phyloP scores from a whole-genome alignment of 2,797 vertebrate species.

The Menidia menidia region DNA sequence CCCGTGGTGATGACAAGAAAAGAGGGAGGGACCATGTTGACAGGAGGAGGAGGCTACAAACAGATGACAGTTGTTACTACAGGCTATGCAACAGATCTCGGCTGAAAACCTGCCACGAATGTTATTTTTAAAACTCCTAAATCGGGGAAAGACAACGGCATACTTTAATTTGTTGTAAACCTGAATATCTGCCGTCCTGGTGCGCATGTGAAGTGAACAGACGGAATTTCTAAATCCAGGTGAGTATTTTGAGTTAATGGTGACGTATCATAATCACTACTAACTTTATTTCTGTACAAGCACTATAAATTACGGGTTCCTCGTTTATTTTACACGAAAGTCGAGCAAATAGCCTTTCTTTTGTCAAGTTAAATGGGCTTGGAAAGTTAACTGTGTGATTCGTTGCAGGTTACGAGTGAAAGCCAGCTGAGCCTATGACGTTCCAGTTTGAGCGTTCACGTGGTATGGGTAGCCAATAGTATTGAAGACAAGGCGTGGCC shows the following conservation, averaged over 20 bases:
- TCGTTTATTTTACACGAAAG: accelerated
- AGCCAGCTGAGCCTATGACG: conserved; percentile 44
- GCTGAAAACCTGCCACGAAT: conserved; percentile 7
- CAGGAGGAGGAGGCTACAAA: conserved; percentile 43
- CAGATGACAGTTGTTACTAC: conserved; percentile 45
- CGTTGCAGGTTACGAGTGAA: conserved; percentile 34
- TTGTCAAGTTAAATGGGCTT: conserved; percentile 52
- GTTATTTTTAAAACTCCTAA: background rate
- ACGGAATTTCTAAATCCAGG: conserved; percentile 77
- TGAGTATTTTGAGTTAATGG: conserved; percentile 55
- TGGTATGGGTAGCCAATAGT: conserved; percentile 35
- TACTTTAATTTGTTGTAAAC: background rate
- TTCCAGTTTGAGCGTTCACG: background rate
- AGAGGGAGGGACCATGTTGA: conserved; percentile 40
- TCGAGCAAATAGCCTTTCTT: accelerated
- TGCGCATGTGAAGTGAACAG: conserved; percentile 76
- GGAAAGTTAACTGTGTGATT: conserved; percentile 44
- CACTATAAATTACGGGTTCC: background rate
- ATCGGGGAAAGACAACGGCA: conserved; percentile 44
- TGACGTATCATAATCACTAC: background rate
- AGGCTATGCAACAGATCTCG: conserved; percentile 14
- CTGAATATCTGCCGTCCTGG: conserved; percentile 54
- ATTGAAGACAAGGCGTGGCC: conserved; percentile 58
- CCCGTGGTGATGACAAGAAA: background rate
- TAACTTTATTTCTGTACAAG: background rate